phyloP scores from a whole-genome alignment of 2,797 vertebrate species.

The Novumbra hubbsi region DNA sequence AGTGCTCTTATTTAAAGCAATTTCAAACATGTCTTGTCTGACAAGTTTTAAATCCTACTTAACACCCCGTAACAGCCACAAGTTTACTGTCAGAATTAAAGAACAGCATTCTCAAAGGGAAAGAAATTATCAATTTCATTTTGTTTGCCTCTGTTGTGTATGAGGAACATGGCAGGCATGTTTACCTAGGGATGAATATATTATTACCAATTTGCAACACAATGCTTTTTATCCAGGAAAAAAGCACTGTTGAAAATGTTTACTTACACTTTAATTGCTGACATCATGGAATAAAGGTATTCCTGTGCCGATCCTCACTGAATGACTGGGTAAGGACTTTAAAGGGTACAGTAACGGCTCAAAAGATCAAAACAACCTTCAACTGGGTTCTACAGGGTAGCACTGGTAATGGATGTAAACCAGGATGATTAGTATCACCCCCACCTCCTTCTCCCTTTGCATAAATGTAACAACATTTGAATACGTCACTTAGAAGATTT shows the following conservation, averaged over 20 bases:
- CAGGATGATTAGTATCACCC: conserved; percentile 20
- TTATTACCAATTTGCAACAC: conserved; percentile 75
- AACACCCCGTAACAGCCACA: conserved; percentile 83
- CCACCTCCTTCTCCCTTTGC: too few species aligned
- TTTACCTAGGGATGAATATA: conserved; percentile 82
- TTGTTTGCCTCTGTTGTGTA: conserved; percentile 77
- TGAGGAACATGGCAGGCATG: conserved; percentile 75
- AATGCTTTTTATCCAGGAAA: conserved; percentile 68
- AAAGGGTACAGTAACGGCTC: conserved; percentile 44
- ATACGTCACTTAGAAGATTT: conserved; percentile 3
- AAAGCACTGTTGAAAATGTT: conserved; percentile 69
- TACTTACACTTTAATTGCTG: conserved; percentile 74
- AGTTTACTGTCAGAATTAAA: conserved; percentile 88
- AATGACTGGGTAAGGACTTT: conserved; percentile 34
- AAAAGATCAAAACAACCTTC: conserved; percentile 52
- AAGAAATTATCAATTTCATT: conserved; percentile 82
- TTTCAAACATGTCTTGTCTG: conserved; percentile 90
- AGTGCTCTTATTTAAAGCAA: conserved; percentile 88
- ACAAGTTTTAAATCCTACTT: conserved; percentile 89
- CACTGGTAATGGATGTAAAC: conserved; percentile 36
- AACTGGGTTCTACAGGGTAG: conserved; percentile 39
- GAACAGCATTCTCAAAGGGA: conserved; percentile 80
- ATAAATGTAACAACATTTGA: conserved; percentile 12
- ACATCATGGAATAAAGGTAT: conserved; percentile 65
- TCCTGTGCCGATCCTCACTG: conserved; percentile 16